Evolutionary conservation across 2,888 invertebrate species (phyloP).

Genomic region (Zelleria hepariella): DNA sequence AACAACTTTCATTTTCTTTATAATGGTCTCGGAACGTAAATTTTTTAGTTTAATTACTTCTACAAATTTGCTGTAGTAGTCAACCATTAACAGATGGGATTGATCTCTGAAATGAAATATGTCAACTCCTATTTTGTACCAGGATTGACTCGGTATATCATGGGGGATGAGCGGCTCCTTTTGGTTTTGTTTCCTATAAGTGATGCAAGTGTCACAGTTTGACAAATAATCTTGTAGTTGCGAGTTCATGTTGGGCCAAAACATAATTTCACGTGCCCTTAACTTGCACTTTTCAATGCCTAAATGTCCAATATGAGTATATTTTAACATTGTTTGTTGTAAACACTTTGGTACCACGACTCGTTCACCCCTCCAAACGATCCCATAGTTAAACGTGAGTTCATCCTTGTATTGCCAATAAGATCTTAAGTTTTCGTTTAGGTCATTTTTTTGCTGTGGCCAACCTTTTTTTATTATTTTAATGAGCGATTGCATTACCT

Average conservation of each 20-base stretch:
- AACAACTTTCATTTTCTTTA: constrained; percentile 4
- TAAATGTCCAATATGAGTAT: constrained; percentile 14
- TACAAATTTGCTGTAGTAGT: constrained; percentile 11
- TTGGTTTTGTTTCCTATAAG: background rate
- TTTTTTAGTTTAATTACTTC: constrained; percentile 5
- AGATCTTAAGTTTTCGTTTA: background rate
- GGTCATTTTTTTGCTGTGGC: constrained; percentile 1
- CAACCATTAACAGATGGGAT: constrained; percentile 6
- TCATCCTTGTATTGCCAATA: background rate
- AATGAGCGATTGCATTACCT: constrained; percentile 3
- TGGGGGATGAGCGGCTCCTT: background rate
- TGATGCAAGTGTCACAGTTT: background rate
- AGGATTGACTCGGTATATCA: background rate
- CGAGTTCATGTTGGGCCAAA: constrained; percentile 16
- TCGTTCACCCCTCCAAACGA: constrained; percentile 7
- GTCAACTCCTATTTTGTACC: constrained; percentile 5
- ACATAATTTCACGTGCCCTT: constrained; percentile 14
- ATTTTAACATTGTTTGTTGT: constrained; percentile 13
- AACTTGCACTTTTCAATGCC: constrained; percentile 16
- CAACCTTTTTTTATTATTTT: constrained; percentile 5
- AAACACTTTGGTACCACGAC: constrained; percentile 8
- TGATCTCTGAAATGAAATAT: constrained; percentile 5
- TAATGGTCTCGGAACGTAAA: constrained; percentile 1
- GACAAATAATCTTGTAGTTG: constrained; percentile 3
- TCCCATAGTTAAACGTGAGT: constrained; percentile 4